Conservation (phyloP, 2,797 vertebrate genomes). For the Sparidentex hasta region DNA sequence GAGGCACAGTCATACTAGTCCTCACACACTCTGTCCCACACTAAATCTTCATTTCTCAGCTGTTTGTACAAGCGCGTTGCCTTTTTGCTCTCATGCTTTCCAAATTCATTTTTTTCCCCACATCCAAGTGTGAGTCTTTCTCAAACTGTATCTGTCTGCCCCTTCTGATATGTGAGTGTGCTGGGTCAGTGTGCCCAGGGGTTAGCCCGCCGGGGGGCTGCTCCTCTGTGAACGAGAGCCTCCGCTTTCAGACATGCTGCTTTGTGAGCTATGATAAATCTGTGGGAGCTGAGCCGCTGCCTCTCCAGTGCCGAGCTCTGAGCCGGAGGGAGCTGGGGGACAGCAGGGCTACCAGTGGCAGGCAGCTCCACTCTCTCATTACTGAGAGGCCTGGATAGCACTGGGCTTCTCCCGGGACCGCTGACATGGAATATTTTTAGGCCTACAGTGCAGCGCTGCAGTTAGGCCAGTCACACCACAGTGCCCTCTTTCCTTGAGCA, state of each 20-base stretch:
- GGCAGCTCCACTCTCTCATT: slow-evolving; percentile 86
- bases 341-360: slow-evolving; percentile 77
- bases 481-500: slow-evolving; percentile 71
- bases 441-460: slow-evolving; percentile 75
- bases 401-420: slow-evolving; percentile 80
- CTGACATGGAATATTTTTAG: slow-evolving; percentile 87
- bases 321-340: slow-evolving; percentile 82
- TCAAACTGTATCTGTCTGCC: slow-evolving; percentile 67
- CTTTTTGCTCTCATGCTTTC: slow-evolving; percentile 43
- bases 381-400: slow-evolving; percentile 84
- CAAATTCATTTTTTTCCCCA: slow-evolving; percentile 48
- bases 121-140: slow-evolving; percentile 56
- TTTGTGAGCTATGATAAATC: slow-evolving; percentile 88
- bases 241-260: slow-evolving; percentile 79
- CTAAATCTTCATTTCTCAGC: slow-evolving; percentile 54
- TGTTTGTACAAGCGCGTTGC: slow-evolving; percentile 33
- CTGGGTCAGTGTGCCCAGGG: slow-evolving; percentile 76
- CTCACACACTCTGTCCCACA: slow-evolving; percentile 21
- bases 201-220: slow-evolving; percentile 64
- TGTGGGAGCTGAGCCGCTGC: slow-evolving; percentile 76
- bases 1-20: slow-evolving; percentile 43
- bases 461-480: slow-evolving; percentile 81
- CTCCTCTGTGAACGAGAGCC: slow-evolving; percentile 72
- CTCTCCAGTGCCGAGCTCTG: slow-evolving; percentile 77
- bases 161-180: slow-evolving; percentile 77